Evolutionary conservation across 1,140 invertebrate genomes (phyloP).

Genomic region (Platorchestia sp.): DNA sequence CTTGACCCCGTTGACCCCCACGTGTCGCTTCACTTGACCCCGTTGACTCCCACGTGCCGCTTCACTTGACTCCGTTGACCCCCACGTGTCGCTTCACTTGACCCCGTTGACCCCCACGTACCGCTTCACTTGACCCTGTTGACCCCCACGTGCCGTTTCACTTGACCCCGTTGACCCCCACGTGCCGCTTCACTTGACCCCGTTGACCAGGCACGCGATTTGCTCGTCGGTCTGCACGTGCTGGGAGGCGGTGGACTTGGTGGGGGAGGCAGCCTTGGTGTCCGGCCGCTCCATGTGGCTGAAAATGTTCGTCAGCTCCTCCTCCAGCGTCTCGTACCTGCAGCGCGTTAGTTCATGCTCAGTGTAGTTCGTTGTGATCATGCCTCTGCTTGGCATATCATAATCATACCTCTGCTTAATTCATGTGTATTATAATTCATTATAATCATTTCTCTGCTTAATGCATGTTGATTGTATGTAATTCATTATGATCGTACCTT

Average conservation of each 20-base stretch:
- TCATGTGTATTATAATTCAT: background rate
- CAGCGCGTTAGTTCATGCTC: background rate
- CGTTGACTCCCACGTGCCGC: background rate
- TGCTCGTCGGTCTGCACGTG: background rate
- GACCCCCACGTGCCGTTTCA: background rate
- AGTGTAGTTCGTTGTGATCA: background rate
- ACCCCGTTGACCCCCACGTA: background rate
- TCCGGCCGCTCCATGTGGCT: conserved; percentile 70
- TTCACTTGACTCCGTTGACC: conserved; percentile 22
- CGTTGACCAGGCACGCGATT: background rate
- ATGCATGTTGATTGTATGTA: too few species aligned
- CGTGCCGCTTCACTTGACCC: background rate
- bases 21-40: background rate
- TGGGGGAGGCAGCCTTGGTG: background rate
- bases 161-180: background rate
- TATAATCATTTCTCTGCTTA: too few species aligned
- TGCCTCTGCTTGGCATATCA: background rate
- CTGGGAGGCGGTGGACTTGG: background rate
- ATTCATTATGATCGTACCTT: too few species aligned
- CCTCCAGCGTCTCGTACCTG: conserved; percentile 85
- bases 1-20: background rate
- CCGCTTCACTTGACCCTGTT: background rate
- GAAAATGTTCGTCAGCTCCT: conserved; percentile 95
- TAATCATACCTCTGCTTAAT: conserved; percentile 66
- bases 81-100: background rate